A percentile compares a stretch with the other conserved stretches of the same genome.
Conservation (phyloP, 2,888 invertebrate species). For the Lampropteryx suffumata region DNA sequence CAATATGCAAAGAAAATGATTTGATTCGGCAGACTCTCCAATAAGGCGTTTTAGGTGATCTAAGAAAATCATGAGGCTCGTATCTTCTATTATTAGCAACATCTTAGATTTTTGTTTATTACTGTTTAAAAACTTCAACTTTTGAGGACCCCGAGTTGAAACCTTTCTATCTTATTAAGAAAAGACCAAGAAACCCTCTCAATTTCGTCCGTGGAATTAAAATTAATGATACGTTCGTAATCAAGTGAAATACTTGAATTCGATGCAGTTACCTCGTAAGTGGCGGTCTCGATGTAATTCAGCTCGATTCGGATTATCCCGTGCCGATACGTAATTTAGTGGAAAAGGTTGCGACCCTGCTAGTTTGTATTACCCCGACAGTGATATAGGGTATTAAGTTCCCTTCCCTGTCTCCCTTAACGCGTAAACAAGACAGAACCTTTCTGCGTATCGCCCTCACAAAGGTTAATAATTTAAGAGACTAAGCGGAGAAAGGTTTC, state of each 20-base stretch:
- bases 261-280: constrained; percentile 60
- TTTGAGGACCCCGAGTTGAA: too few species aligned
- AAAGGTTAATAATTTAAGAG: constrained; percentile 80
- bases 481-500: constrained; percentile 68
- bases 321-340: constrained; percentile 81
- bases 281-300: constrained; percentile 65
- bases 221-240: constrained; percentile 27
- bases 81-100: too few species aligned
- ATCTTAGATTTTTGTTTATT: too few species aligned
- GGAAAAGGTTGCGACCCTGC: constrained; percentile 80
- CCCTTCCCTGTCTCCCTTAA: constrained; percentile 77
- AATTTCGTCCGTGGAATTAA: constrained; percentile 14
- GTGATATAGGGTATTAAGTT: constrained; percentile 82
- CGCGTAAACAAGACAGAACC: constrained; percentile 81
- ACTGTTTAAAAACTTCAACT: too few species aligned
- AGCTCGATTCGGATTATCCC: constrained; percentile 76
- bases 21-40: constrained; percentile 6
- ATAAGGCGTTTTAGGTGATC: too few species aligned
- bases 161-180: too few species aligned
- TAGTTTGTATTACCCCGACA: constrained; percentile 80
- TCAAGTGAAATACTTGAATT: constrained; percentile 41
- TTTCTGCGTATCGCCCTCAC: constrained; percentile 77
- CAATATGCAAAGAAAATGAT: constrained; percentile 18
- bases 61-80: too few species aligned
- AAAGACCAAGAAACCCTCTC: neutral